phyloP scores from a whole-genome alignment of 2,113 vertebrate species.

The Fukomys damarensis region DNA sequence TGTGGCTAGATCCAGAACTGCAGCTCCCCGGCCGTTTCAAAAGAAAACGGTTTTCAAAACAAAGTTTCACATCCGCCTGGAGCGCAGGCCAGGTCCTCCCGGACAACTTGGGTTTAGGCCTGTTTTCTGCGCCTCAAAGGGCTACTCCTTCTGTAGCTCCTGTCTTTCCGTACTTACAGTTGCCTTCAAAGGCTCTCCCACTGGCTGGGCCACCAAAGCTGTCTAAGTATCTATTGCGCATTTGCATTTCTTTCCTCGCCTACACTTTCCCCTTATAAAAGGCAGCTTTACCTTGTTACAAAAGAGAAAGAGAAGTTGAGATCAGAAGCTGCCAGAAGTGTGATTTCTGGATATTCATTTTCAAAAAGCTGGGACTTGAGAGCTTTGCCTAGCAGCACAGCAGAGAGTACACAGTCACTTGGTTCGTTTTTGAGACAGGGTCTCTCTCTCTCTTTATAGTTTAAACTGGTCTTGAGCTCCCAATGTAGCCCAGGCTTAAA shows the following conservation, averaged over 20 bases:
- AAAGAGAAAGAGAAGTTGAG: background rate
- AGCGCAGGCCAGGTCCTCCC: rapidly evolving
- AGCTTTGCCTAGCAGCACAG: background rate
- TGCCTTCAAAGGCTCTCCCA: background rate
- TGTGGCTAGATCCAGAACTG: constrained; percentile 78
- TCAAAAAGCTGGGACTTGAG: background rate
- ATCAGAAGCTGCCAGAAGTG: background rate
- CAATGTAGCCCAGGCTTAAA: background rate
- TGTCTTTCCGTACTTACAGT: background rate
- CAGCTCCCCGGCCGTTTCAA: constrained; percentile 30
- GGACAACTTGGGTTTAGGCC: rapidly evolving
- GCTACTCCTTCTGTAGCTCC: background rate
- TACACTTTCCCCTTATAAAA: background rate
- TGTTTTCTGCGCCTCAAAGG: rapidly evolving
- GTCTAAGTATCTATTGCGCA: too few relatives aligned
- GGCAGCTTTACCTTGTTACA: background rate
- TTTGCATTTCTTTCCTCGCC: background rate
- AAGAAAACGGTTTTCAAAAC: too few relatives aligned
- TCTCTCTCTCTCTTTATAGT: background rate
- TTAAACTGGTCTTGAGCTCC: background rate
- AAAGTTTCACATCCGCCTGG: rapidly evolving
- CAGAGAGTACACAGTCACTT: background rate
- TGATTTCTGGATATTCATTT: background rate
- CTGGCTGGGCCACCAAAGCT: background rate
- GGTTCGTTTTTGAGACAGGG: background rate